A percentile compares a stretch with the other conserved stretches of the same genome.
Evolutionary conservation across 2,888 invertebrate genomes (phyloP).

Genomic region (Augochlorella aurata): DNA sequence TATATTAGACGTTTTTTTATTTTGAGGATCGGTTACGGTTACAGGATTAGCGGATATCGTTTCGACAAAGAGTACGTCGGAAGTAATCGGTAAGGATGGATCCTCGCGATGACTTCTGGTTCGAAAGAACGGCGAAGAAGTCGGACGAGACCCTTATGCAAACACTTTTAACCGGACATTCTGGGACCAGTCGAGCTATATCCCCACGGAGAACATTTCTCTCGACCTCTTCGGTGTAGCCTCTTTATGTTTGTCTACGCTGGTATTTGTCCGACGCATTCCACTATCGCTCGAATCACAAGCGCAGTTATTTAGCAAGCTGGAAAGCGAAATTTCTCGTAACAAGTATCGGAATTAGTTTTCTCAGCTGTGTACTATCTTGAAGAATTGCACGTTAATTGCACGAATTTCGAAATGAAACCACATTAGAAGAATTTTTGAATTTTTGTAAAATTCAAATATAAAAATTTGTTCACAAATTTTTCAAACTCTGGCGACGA

Average conservation of each 20-base stretch:
- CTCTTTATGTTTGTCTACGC: constrained; percentile 74
- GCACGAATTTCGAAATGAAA: too few species aligned
- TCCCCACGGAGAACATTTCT: constrained; percentile 66
- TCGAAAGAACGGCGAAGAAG: constrained; percentile 63
- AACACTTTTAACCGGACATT: constrained; percentile 75
- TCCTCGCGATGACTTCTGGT: constrained; percentile 46
- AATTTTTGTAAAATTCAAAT: too few species aligned
- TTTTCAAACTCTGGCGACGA: too few species aligned
- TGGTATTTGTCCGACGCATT: constrained; percentile 77
- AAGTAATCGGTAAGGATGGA: constrained; percentile 28
- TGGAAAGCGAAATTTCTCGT: constrained; percentile 36
- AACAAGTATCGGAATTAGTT: background rate
- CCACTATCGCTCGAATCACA: constrained; percentile 67
- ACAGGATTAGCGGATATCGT: constrained; percentile 1
- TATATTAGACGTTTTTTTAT: background rate
- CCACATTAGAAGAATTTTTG: too few species aligned
- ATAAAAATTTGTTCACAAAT: too few species aligned
- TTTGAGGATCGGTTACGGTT: background rate
- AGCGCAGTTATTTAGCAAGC: constrained; percentile 22
- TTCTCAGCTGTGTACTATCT: too few species aligned
- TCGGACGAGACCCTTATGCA: constrained; percentile 69
- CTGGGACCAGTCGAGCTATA: constrained; percentile 64
- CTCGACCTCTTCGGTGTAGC: constrained; percentile 65
- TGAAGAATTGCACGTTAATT: too few species aligned
- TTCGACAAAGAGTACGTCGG: constrained; percentile 4